phyloP scores from a whole-genome alignment of 2,113 vertebrate genomes.

The Apteryx mantelli region DNA sequence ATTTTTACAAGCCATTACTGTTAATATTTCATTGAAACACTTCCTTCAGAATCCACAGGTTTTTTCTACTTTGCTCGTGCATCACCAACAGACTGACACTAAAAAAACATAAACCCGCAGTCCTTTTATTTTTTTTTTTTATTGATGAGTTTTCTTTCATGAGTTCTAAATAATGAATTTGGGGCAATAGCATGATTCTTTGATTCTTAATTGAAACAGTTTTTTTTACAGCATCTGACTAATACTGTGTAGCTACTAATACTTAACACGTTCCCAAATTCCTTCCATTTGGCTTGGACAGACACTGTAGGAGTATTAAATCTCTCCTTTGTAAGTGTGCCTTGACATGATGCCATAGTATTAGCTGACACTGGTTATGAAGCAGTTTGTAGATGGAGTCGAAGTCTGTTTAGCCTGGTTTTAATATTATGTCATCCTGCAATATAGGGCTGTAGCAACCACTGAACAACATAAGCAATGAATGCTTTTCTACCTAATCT shows the following conservation, averaged over 20 bases:
- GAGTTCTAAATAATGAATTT: not conserved
- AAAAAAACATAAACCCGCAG: not conserved
- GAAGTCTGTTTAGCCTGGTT: not conserved
- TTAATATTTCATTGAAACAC: not conserved
- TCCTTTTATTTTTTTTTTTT: not conserved
- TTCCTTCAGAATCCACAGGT: not conserved
- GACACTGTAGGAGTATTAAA: not conserved
- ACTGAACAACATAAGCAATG: rapidly evolving
- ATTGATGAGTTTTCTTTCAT: not conserved
- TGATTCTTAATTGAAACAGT: not conserved
- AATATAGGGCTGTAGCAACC: too few relatives aligned
- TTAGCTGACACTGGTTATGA: not conserved
- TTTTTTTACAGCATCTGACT: not conserved
- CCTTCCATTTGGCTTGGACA: not conserved
- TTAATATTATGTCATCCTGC: not conserved
- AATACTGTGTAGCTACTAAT: not conserved
- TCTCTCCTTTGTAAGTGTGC: not conserved
- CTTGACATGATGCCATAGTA: not conserved
- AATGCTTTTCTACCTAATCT: not conserved
- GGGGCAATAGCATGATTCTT: not conserved
- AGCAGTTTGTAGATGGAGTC: too few relatives aligned
- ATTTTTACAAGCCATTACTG: not conserved
- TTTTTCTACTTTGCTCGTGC: not conserved
- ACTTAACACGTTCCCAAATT: not conserved
- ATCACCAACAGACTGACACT: not conserved